A percentile compares a stretch with the other conserved stretches of the same genome.
Evolutionary conservation across 1,140 invertebrate species (phyloP).

Genomic region (Choristoneura fumiferana): DNA sequence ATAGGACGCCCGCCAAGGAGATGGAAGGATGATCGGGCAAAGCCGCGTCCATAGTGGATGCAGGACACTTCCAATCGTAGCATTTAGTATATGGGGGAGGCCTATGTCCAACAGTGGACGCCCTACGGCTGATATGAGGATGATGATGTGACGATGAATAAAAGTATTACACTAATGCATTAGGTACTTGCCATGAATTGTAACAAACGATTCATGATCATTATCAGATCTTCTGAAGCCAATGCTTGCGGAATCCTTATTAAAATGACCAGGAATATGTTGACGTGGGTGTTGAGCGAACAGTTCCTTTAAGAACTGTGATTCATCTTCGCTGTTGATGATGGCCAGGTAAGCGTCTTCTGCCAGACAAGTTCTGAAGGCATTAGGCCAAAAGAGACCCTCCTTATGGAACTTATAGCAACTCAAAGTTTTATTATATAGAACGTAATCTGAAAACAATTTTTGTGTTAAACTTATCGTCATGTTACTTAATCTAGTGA

Average conservation of each 20-base stretch:
- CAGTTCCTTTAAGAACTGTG: neutral
- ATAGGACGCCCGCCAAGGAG: no score
- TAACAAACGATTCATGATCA: neutral
- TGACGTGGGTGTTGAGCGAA: neutral
- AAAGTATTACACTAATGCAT: no score
- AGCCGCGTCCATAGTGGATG: no score
- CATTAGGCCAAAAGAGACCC: neutral
- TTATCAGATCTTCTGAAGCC: neutral
- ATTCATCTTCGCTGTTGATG: neutral
- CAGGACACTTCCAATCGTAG: no score
- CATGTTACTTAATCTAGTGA: no score
- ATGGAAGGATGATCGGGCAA: no score
- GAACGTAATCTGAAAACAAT: no score
- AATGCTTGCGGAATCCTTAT: conserved; percentile 1
- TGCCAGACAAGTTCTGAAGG: neutral
- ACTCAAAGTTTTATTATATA: neutral
- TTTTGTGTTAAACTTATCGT: no score
- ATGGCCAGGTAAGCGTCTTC: neutral
- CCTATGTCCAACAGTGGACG: no score
- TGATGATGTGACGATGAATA: no score
- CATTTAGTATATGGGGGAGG: no score
- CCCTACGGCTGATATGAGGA: no score
- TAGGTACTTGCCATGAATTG: neutral
- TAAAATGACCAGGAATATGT: neutral
- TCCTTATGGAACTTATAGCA: conserved; percentile 8